A percentile compares a stretch with the other conserved stretches of the same genome.
phyloP scores from a whole-genome alignment of 2,113 vertebrate species.

The Cranoglanis bouderius region DNA sequence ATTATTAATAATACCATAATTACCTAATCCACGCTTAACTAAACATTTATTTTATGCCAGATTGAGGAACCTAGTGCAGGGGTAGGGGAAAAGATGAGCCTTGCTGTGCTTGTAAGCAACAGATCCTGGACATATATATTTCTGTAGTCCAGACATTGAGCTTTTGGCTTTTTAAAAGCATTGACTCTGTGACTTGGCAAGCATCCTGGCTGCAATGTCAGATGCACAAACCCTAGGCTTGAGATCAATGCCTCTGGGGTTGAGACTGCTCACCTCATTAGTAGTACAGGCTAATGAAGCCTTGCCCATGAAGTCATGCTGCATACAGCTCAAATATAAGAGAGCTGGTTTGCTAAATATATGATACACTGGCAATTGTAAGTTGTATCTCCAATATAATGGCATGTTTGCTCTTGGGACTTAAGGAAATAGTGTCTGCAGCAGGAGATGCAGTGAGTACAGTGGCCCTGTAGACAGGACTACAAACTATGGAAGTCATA shows the following conservation, averaged over 20 bases:
- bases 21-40: background rate
- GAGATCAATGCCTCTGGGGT: background rate
- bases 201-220: background rate
- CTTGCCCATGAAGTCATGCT: background rate
- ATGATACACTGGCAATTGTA: background rate
- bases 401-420: background rate
- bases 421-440: background rate
- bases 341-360: background rate
- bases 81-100: background rate
- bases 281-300: background rate
- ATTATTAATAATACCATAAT: background rate
- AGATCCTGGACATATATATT: background rate
- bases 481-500: background rate
- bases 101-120: background rate
- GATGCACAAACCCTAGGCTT: background rate
- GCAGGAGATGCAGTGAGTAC: background rate
- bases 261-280: background rate
- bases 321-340: background rate
- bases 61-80: background rate
- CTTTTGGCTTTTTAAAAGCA: background rate
- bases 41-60: background rate
- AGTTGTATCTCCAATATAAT: background rate
- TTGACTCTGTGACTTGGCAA: background rate
- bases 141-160: background rate
- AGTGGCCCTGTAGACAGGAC: background rate